Base-by-base conservation (phyloP, 1,140 invertebrate genomes). In the Zaprionus lachaisei region DNA sequence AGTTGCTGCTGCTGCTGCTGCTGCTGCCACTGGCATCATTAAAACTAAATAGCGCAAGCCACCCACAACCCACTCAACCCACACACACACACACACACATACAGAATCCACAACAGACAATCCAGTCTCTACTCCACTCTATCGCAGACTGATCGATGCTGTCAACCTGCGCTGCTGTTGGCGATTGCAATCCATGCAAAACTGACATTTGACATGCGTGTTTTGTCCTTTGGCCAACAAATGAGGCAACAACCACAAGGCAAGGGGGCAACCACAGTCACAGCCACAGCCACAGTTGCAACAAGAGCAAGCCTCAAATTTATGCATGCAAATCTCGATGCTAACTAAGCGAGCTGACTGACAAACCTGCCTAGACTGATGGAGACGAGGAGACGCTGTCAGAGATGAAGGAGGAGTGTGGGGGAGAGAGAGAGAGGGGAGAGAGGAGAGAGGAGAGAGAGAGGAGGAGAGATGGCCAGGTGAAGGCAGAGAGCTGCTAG, bases 171-270 rank as follows among this genome's bases (percentile, higher is more conserved):
- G 64, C 72, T 72, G 74, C 51, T 55, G 56, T 79, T 41, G 22
- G 11, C 47, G 47, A 51, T 51, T 22, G 77, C 26, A 47, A 57
- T 41, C 22, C 51, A 57, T 41, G 15, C 64, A 49, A 26, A 57
- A 28, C 72, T 86, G 86, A 85, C 85, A 89, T 89, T 81, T 89
- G 85, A 89, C 85, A 89, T 89, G 76, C 81, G 79, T 85, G 41
- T 26, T 24, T 64, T 64, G 47, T 64, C 49, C 64, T 44, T 54
- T 51, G 38, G 38, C 51, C 51, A 84, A 83, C 79, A 80, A 80
- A 79, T 71, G 77, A 67, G 62, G 34, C 26, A 17, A 20, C 28
- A 37, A 55, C 49, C 55, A 49, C 57, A 75, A 57, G 31, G 34
- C 67, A 66, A 41, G 49, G 28, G 37, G 57, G 54, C 67, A 24